These are phyloP conservation scores for Teinopalpus imperialis DNA, from an alignment of 2,888 invertebrate species.

Conservation along the genomic window DNA sequence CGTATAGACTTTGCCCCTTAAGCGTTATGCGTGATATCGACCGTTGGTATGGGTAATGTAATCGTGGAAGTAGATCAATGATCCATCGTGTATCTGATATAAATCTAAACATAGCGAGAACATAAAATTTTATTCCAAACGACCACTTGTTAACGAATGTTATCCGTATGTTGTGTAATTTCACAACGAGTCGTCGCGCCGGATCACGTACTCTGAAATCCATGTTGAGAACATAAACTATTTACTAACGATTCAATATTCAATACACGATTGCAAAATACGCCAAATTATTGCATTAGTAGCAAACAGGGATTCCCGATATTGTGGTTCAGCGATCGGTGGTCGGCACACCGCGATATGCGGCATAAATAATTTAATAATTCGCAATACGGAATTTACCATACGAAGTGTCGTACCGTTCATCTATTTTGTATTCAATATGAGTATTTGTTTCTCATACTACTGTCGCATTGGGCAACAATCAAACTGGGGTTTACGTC, in stretches of 20 bases:
- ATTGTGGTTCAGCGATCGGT: conserved; percentile 78
- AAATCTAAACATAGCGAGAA: conserved; percentile 66
- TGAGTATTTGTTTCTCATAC: conserved; percentile 81
- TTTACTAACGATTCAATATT: conserved; percentile 80
- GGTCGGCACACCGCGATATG: conserved; percentile 72
- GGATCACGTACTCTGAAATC: conserved; percentile 77
- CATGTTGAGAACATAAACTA: conserved; percentile 78
- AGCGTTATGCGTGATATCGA: background rate
- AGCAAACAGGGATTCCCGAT: conserved; percentile 80
- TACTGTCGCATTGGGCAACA: conserved; percentile 76
- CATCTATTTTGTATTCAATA: conserved; percentile 78
- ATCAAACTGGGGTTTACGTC: conserved; percentile 53
- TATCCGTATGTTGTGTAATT: conserved; percentile 68
- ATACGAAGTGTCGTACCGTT: conserved; percentile 79
- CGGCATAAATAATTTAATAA: conserved; percentile 82
- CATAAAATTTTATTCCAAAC: conserved; percentile 67
- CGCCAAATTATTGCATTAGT: conserved; percentile 82
- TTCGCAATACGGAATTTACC: conserved; percentile 81
- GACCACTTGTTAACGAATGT: conserved; percentile 73
- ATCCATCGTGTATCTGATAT: conserved; percentile 55
- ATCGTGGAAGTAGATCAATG: conserved; percentile 36
- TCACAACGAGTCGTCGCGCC: conserved; percentile 65
- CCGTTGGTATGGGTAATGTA: background rate
- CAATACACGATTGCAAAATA: conserved; percentile 81
- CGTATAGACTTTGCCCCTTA: no score